Base-by-base conservation (phyloP, 37 sponge, comb jelly and placozoan species). In the Crambe crambe region DNA sequence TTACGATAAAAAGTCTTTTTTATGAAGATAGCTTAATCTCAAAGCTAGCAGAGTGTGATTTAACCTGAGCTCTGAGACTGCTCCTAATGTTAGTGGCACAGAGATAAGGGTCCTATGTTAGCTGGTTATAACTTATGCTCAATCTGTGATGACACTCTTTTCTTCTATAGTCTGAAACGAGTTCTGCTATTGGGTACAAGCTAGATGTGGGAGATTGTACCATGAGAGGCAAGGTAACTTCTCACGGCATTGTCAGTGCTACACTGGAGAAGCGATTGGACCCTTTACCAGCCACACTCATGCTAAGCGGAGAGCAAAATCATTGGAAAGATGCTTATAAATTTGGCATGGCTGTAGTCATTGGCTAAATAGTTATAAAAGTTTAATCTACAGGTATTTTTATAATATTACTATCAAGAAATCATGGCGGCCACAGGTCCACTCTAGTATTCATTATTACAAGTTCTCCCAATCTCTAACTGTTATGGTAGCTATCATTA, bases 181-280 rank as follows among this genome's bases (percentile, higher is more conserved):
- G 68, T 29, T 75, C 87, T 3, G 86, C 84, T 1, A 39, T 90
- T 72, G 99, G 94, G 17, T 96, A 93, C 68, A 70, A 62, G 25
- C 35, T 83, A 12, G 92, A 93, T 30, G 41, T 98, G 0, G 95
- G 92, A 12, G 77, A 79, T 41, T 42, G 89, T 72, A 88, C 83
- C 41, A 84, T 97, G 75, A 88, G 72, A 80, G 90, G 89, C 5
- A 63, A 74, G 29, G 56, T 98, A 1, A 82, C 89, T 83, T 87
- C 87, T 8, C 83, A 83, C 26, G 95, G 99, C 74, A 77, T 72
- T 4, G 90, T 98, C 12, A 63, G 83, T 23, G 84, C 90, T 0
- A 64, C 80, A 0, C 40, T 96, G 38, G 99, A 98, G 81, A 95
- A 96, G 87, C 60, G 91, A 35, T 74, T 98, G 32, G 89, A 91